Conservation (phyloP, 2,797 vertebrate species). For the Pempheris klunzingeri region DNA sequence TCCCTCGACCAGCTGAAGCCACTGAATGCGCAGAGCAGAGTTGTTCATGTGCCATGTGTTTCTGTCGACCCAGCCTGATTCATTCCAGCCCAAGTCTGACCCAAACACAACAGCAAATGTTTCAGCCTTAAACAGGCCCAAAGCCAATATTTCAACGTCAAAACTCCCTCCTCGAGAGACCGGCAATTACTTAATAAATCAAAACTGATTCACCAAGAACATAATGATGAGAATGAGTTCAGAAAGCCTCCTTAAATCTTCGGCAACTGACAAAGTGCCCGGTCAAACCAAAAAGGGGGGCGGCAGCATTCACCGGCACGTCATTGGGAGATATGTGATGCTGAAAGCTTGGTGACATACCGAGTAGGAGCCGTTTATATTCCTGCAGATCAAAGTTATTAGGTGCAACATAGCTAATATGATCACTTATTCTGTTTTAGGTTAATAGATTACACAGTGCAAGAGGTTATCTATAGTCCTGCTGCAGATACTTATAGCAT, state of each 20-base stretch:
- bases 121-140: slow-evolving; percentile 27
- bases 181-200: slow-evolving; percentile 50
- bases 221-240: slow-evolving; percentile 32
- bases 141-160: slow-evolving; percentile 41
- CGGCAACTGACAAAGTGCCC: slow-evolving; percentile 13
- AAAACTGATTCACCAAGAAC: slow-evolving; percentile 35
- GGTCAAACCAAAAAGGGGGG: neutral
- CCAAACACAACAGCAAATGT: slow-evolving; percentile 36
- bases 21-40: neutral
- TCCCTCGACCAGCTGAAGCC: slow-evolving; percentile 4
- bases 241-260: slow-evolving; percentile 36
- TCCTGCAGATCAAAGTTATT: too few relatives aligned
- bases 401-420: neutral
- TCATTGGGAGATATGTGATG: slow-evolving; percentile 11
- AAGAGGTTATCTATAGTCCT: slow-evolving; percentile 10
- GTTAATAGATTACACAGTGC: slow-evolving; percentile 16
- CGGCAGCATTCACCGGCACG: neutral
- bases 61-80: slow-evolving; percentile 29
- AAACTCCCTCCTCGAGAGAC: slow-evolving; percentile 13
- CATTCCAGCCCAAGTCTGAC: slow-evolving; percentile 33
- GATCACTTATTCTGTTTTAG: neutral
- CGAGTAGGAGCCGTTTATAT: neutral
- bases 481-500: slow-evolving; percentile 5
- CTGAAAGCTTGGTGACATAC: slow-evolving; percentile 15
- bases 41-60: neutral